Percentiles rank a stretch among this genome's conserved stretches.
Evolutionary conservation across 2,888 invertebrate species (phyloP).

Genomic region (Asteroscopus sphinx): DNA sequence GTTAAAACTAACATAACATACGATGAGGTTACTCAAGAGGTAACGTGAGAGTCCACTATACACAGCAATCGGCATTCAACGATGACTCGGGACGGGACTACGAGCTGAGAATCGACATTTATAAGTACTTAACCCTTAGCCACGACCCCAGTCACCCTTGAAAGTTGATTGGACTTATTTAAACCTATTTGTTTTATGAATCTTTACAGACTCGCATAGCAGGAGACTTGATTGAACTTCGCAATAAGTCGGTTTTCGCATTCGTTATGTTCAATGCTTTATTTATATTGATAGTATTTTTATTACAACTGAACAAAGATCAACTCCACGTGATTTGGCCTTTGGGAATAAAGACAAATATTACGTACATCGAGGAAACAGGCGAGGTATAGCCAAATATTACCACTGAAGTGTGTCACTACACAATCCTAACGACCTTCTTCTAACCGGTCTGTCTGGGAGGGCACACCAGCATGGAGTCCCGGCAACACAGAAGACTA

Average conservation of each 20-base stretch:
- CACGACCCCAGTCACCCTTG: constrained; percentile 89
- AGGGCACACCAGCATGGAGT: constrained; percentile 88
- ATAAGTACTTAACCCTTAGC: constrained; percentile 49
- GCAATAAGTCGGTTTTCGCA: constrained; percentile 99
- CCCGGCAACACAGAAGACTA: constrained; percentile 80
- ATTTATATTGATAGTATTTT: constrained; percentile 99
- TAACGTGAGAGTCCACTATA: constrained; percentile 91
- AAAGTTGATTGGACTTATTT: constrained; percentile 82
- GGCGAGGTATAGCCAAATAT: constrained; percentile 94
- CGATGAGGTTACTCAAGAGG: constrained; percentile 97
- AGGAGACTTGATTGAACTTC: constrained; percentile 96
- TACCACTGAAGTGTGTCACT: constrained; percentile 84
- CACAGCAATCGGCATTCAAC: constrained; percentile 83
- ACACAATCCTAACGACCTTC: constrained; percentile 89
- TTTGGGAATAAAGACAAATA: constrained; percentile 97
- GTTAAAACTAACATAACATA: constrained; percentile 98
- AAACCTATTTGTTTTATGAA: constrained; percentile 83
- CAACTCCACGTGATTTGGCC: constrained; percentile 99
- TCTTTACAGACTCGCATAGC: constrained; percentile 96
- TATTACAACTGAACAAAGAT: constrained; percentile 99
- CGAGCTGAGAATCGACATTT: constrained; percentile 19
- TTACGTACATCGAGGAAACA: constrained; percentile 97
- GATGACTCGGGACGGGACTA: constrained; percentile 83
- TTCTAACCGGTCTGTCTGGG: constrained; percentile 88
- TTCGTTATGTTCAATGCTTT: constrained; percentile 99